phyloP scores from a whole-genome alignment of 2,888 invertebrate species.

The Acanthoscelides obtectus region DNA sequence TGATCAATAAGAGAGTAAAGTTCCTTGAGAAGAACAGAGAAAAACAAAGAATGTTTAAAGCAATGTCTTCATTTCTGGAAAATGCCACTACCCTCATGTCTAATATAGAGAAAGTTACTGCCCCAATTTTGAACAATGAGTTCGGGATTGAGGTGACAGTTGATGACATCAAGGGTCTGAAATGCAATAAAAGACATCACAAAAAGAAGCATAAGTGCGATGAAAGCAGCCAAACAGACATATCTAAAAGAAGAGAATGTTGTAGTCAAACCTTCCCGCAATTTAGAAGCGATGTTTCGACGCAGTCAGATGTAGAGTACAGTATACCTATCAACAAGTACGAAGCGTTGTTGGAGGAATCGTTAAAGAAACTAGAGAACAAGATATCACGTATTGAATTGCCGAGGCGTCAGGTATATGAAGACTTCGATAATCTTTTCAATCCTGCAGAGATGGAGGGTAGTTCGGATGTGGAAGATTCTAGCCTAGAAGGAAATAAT shows the following conservation, averaged over 20 bases:
- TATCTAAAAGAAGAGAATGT: constrained; percentile 11
- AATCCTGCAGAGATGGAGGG: constrained; percentile 10
- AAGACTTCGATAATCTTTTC: constrained; percentile 10
- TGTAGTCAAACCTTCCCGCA: constrained; percentile 28
- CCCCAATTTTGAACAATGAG: constrained; percentile 24
- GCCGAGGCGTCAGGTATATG: constrained; percentile 5
- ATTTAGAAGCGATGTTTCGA: constrained; percentile 14
- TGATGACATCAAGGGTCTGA: constrained; percentile 30
- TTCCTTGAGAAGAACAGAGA: constrained; percentile 25
- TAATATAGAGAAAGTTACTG: constrained; percentile 36
- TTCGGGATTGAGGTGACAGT: constrained; percentile 41
- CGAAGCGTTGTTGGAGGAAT: constrained; percentile 39
- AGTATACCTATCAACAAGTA: constrained; percentile 40
- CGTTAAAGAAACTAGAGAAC: constrained; percentile 41
- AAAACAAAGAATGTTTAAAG: constrained; percentile 37
- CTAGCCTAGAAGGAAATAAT: constrained; percentile 41
- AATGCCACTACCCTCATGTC: constrained; percentile 45
- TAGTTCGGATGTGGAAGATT: constrained; percentile 23
- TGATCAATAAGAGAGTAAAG: constrained; percentile 33
- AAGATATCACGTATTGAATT: constrained; percentile 29
- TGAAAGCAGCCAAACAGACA: constrained; percentile 1
- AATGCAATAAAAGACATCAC: constrained; percentile 12
- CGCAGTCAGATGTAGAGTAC: constrained; percentile 23
- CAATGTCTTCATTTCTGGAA: constrained; percentile 45
- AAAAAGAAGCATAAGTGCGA: constrained; percentile 8